Evolutionary conservation across 2,797 vertebrate genomes (phyloP), one percentile per base, ranked within the genome.

Genomic region (Erpetoichthys calabaricus): DNA sequence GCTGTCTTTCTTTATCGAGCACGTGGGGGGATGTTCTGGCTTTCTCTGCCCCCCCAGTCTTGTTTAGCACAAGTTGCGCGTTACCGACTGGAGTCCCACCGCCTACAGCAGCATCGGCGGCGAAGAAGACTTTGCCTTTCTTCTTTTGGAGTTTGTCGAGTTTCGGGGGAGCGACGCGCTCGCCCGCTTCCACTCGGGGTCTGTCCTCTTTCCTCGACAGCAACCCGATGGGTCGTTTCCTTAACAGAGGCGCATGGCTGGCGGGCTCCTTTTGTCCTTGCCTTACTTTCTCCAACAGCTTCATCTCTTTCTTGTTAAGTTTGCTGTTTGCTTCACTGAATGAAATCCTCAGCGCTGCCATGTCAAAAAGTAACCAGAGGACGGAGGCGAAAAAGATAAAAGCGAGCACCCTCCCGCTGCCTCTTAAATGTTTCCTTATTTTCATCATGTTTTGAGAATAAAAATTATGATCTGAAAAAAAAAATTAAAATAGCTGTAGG

Each of bases 311-410:
- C 63, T 78, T 85, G 58, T 85, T 63, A 51, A 81, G 59, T 55
- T 72, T 75, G 5, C 74, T 71, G 73, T 83, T 85, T 54, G 68
- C 73, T 8, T 94, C 93, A 64, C 72, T 85, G 56, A 93, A 79
- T 5, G 92, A 95, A 4, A 96, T 45, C 57, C 86, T 82, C 3
- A 98, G 88, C 4, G 90, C 93, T 66, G 88, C 92, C 85, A 97
- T 94, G 77, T 97, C 92, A 68, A 98, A 89, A 54, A 97, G 80
- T 58, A 98, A 72, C 94, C 94, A 98, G 44, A 88, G 63, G 66
- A 98, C 78, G 45, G 94, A 98, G 57, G 93, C 92, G 4, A 75
- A 71, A 64, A 95, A 93, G 56, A 98, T 87, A 47, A 94, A 86
- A 0, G 85, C 89, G 8, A 98, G 79, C 3, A 89, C 85, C 68